Base-by-base conservation (phyloP, 2,113 vertebrate species). In the Probosciger aterrimus region DNA sequence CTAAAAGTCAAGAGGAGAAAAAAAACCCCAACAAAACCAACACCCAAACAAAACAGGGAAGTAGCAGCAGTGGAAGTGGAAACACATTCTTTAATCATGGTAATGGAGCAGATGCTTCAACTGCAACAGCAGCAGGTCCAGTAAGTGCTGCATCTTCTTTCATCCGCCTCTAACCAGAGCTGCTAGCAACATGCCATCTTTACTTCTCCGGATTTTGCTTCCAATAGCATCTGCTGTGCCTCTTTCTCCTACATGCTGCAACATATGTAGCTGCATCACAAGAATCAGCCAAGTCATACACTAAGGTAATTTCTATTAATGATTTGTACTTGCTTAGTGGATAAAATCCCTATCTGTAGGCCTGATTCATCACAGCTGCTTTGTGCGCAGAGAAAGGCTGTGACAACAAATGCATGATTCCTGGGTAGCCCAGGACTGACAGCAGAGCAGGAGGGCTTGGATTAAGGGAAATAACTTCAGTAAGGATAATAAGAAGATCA, bases 161-260 rank as follows among this genome's bases (percentile, higher is more conserved):
- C 90, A 81, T 87, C 79, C 85, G 88, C 83, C 73, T 96, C 93
- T 83, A 91, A 93, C 60, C 80, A 94, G 93, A 96, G 84, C 96
- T 92, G 86, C 88, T 82, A 96, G 91, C 84, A 95, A 89, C 14
- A 10, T 92, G 93, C 90, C 93, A 95, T 97, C 95, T 96, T 96
- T 97, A 82, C 91, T 97, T 85, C 93, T 85, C 78, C 82, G 88
- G 90, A 88, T 91, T 97, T 92, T 81, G 91, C 91, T 97, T 97
- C 88, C 95, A 95, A 74, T 81, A 93, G 96, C 97, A 97, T 97
- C 97, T 97, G 97, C 94, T 97, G 67, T 82, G 91, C 64, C 83
- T 88, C 70, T 82, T 95, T 92, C 94, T 95, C 86, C 64, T 96
- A 87, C 88, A 87, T 82, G 68, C 92, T 79, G 93, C 85, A 84